Evolutionary conservation across 2,888 invertebrate species (phyloP).

Genomic region (Sturmia bella): DNA sequence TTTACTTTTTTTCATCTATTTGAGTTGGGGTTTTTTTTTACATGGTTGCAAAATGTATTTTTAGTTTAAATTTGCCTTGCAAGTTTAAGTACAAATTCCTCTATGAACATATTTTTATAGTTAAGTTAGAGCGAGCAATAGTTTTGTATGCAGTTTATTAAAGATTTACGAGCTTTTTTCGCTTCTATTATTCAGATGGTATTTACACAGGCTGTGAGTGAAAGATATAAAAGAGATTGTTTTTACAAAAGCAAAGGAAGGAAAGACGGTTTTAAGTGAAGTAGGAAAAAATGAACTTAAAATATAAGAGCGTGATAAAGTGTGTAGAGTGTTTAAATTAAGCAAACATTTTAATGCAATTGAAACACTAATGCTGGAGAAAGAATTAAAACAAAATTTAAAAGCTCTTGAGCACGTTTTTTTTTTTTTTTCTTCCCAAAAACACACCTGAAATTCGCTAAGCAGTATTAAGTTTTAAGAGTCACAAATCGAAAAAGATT

Average conservation of each 20-base stretch:
- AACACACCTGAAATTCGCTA: too few species aligned
- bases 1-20: not conserved
- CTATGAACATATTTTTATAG: not conserved
- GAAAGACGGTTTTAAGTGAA: conserved; percentile 14
- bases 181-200: conserved; percentile 39
- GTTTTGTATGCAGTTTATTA: conserved; percentile 35
- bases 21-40: conserved; percentile 3
- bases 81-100: conserved; percentile 33
- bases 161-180: conserved; percentile 41
- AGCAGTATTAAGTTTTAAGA: too few species aligned
- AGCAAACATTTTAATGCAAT: conserved; percentile 42
- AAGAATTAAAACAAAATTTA: too few species aligned
- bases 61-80: conserved; percentile 39
- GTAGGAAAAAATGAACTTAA: conserved; percentile 6
- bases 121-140: conserved; percentile 47
- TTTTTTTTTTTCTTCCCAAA: too few species aligned
- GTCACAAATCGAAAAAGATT: too few species aligned
- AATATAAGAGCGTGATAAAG: conserved; percentile 10
- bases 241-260: conserved; percentile 13
- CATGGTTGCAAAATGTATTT: conserved; percentile 21
- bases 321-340: conserved; percentile 31
- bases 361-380: not conserved
- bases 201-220: conserved; percentile 66
- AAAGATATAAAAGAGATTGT: conserved; percentile 30
- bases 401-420: too few species aligned